Evolutionary conservation across 2,888 invertebrate species (phyloP).

Genomic region (Tetrapedia diversipes): DNA sequence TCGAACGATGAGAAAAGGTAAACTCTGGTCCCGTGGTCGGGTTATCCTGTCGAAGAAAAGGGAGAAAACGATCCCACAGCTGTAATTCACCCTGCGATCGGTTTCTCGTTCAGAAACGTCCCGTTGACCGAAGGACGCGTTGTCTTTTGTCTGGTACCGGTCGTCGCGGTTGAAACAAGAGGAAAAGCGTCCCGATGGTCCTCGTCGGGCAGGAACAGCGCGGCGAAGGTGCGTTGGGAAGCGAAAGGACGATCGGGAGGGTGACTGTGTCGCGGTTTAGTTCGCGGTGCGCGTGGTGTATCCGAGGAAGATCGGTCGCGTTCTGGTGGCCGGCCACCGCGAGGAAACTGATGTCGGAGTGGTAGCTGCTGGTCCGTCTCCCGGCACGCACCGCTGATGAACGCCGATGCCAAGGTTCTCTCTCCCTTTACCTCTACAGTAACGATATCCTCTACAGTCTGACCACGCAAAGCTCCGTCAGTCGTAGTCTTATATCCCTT

Average conservation of each 20-base stretch:
- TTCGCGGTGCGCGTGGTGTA: neutral
- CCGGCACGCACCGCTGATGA: slow-evolving; percentile 24
- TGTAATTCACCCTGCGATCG: neutral
- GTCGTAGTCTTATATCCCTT: slow-evolving; percentile 47
- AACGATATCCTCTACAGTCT: slow-evolving; percentile 40
- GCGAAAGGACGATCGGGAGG: too few species aligned
- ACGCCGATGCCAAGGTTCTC: slow-evolving; percentile 42
- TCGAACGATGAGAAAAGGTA: neutral
- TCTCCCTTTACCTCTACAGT: slow-evolving; percentile 31
- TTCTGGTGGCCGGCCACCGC: slow-evolving; percentile 7
- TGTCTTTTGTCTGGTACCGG: neutral
- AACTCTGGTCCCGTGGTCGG: too few species aligned
- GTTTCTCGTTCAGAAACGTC: neutral
- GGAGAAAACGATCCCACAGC: neutral
- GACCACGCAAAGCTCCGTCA: slow-evolving; percentile 34
- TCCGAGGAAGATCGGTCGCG: neutral
- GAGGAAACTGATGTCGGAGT: slow-evolving; percentile 28
- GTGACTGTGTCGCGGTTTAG: too few species aligned
- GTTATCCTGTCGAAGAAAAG: neutral
- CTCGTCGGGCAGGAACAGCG: neutral
- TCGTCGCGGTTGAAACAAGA: neutral
- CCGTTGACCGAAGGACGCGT: neutral
- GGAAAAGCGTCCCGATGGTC: neutral
- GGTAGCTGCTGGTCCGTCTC: slow-evolving; percentile 13
- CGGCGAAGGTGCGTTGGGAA: too few species aligned